Evolutionary conservation across 2,888 invertebrate species (phyloP).

Genomic region (Neoaliturus tenellus): DNA sequence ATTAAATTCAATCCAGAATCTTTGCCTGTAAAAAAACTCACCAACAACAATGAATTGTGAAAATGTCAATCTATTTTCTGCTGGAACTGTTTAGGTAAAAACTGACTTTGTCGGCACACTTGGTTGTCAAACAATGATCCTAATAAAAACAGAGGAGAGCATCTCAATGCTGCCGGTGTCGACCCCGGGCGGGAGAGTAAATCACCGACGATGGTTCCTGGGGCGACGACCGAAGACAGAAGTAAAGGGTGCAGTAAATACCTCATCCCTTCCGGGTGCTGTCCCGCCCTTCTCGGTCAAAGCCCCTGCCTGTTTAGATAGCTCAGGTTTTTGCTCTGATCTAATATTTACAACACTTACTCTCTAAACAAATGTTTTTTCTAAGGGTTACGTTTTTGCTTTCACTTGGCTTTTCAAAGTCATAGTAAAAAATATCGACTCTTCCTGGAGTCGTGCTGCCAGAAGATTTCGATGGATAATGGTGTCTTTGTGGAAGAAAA

Average conservation of each 20-base stretch:
- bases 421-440: background rate
- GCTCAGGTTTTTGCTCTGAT: slow-evolving; percentile 29
- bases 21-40: too few relatives aligned
- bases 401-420: slow-evolving; percentile 23
- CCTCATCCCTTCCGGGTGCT: slow-evolving; percentile 1
- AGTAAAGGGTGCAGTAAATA: slow-evolving; percentile 2
- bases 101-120: background rate
- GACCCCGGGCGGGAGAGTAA: background rate
- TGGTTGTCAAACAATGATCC: background rate
- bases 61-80: background rate
- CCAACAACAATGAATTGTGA: too few relatives aligned
- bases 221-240: slow-evolving; percentile 1
- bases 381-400: slow-evolving; percentile 31
- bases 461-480: background rate
- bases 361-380: background rate
- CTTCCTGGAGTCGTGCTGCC: slow-evolving; percentile 13
- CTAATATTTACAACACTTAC: slow-evolving; percentile 40
- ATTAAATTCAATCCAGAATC: too few relatives aligned
- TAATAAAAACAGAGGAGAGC: background rate
- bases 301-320: background rate
- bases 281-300: background rate
- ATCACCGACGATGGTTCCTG: background rate
- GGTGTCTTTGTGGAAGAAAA: background rate
- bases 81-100: background rate
- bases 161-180: background rate